Percentiles rank a stretch among this genome's conserved stretches.
These are phyloP conservation scores for Odontamblyopus lacepedii DNA, from an alignment of 2,797 vertebrate species.

Conservation along the genomic window DNA sequence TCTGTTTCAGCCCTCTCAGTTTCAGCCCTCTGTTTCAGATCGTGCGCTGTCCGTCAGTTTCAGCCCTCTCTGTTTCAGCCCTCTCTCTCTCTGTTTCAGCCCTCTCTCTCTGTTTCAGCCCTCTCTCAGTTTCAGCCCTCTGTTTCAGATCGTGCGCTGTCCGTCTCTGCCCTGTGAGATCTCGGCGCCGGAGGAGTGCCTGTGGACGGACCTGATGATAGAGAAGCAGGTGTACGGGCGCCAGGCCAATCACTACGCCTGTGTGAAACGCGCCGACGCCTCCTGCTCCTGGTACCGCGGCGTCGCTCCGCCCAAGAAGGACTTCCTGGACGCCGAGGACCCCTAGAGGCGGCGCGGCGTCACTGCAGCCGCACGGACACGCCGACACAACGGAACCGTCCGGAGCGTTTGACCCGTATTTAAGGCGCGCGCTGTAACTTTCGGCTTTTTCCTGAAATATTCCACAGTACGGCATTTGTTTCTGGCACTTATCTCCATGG, in stretches of 20 bases:
- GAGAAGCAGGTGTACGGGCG: conserved; percentile 95
- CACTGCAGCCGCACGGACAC: background rate
- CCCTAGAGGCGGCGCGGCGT: conserved; percentile 76
- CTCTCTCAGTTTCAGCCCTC: too few species aligned
- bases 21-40: too few species aligned
- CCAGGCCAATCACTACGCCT: conserved; percentile 96
- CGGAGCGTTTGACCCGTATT: conserved; percentile 29
- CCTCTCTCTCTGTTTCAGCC: too few species aligned
- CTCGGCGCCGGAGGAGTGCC: conserved; percentile 90
- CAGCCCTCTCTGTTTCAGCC: too few species aligned
- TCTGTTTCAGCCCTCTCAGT: too few species aligned
- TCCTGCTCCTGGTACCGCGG: conserved; percentile 98
- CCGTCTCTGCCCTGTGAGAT: conserved; percentile 91
- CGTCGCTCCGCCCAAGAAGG: conserved; percentile 91
- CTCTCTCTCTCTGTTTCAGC: too few species aligned
- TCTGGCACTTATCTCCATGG: too few species aligned
- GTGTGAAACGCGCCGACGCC: conserved; percentile 92
- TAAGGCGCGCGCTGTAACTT: background rate
- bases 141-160: conserved; percentile 89
- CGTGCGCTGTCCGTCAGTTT: too few species aligned
- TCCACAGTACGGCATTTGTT: too few species aligned
- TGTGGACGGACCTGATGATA: conserved; percentile 98
- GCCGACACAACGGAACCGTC: background rate
- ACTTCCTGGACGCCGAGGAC: conserved; percentile 96
- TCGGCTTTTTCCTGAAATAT: background rate